Evolutionary conservation across 2,113 vertebrate genomes (phyloP), one percentile per base, ranked within the genome.

Genomic region (Cyprinodon tularosa): DNA sequence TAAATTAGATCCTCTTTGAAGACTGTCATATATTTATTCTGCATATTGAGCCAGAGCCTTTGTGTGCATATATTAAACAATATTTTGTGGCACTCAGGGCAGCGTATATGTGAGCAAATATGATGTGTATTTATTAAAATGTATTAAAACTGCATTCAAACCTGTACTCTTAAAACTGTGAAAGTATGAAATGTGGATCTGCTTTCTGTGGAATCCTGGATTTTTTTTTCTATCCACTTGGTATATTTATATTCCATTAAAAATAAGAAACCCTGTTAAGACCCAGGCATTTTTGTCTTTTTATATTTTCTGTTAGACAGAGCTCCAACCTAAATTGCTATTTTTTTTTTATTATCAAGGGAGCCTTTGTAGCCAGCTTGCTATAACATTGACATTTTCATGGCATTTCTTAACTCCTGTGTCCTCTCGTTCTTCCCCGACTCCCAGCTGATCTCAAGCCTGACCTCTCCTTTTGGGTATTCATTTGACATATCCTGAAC

Each of bases 301-400:
- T 42, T 61, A 38, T 9, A 29, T 68, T 62, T 59, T 14, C 29
- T 78, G 60, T 72, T 62, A 76, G 2, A 9, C 40, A 61, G 67
- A 48, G 36, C 37, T 70, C 63, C 4, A 80, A 69, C 44, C 7
- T 40, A 42, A 47, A 50, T 63, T 63, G 62, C 48, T 64, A 4
- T 37, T 50, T 44, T 4, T 44, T 4, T 37, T 63, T 62, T 38
- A 20, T 69, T 74, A 82, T 66, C 17, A 29, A 67, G 60, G 48
- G 71, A 82, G 76, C 60, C 84, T 74, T 82, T 37, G 5, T 57
- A 74, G 45, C 11, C 40, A 65, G 37, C 50, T n/a, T 15, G 59
- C 44, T 74, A 77, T 15, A 0, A 62, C 70, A 68, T 40, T 93
- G 93, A 89, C 92, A 94, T 94, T 94, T 93, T 40, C 70, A 38